phyloP scores from a whole-genome alignment of 2,888 invertebrate species.

The Chrysodeixis includens region DNA sequence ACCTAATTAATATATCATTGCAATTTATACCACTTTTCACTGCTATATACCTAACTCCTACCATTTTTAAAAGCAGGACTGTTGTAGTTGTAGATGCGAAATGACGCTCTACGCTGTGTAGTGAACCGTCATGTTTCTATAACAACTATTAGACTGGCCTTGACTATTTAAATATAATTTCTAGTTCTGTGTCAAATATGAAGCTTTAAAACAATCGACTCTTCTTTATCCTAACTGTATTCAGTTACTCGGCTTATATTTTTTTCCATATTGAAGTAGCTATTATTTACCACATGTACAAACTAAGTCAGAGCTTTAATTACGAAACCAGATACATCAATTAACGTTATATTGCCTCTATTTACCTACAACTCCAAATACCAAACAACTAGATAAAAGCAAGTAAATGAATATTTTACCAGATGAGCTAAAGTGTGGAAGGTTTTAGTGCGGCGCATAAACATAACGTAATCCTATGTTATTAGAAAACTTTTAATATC shows the following conservation, averaged over 20 bases:
- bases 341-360: slow-evolving; percentile 28
- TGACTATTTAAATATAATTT: no score
- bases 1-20: not conserved
- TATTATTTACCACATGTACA: slow-evolving; percentile 50
- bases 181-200: not conserved
- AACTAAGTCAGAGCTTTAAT: slow-evolving; percentile 36
- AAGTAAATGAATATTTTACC: slow-evolving; percentile 1
- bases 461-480: not conserved
- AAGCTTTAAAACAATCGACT: not conserved
- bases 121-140: not conserved
- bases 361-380: slow-evolving; percentile 25
- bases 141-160: not conserved
- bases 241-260: not conserved
- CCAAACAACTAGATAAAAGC: slow-evolving; percentile 1
- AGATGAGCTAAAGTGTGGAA: not conserved
- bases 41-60: no score
- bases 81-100: no score
- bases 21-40: not conserved
- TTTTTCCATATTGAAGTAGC: not conserved
- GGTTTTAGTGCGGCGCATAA: not conserved
- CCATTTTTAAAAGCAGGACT: no score
- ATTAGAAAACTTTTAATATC: not conserved
- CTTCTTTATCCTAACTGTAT: not conserved
- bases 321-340: slow-evolving; percentile 24
- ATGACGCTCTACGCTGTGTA: no score